Evolutionary conservation across 2,888 invertebrate genomes (phyloP), one percentile per base, ranked within the genome.

Genomic region (Harpalus rufipes): DNA sequence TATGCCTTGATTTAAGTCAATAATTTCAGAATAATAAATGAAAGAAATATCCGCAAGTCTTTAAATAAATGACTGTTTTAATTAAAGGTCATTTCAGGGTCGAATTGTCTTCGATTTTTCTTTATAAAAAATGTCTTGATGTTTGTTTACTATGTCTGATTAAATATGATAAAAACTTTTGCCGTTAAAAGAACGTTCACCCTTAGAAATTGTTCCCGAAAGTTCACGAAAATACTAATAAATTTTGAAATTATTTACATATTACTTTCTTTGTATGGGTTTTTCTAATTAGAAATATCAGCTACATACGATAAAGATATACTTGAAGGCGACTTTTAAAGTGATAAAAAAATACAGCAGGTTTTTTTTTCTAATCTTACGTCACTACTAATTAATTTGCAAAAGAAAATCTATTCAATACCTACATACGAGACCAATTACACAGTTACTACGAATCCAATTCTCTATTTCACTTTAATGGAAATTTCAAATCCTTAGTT

Each of bases 21-120:
- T 68, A 68, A 39, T 68, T 68, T 68, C 39, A 12, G 68, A 68
- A 68, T 68, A 68, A 14, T 68, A 68, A 65, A 68, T 68, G 68
- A 39, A 8, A 32, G 16, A 12, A 59, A 51, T 51, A 12, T 51
- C 44, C 44, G 8, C n/a, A 65, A 25, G 65, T 65, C 65, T 32
- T 32, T 65, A 32, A 14, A 65, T 8, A 68, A 32, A 68, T 4
- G 10, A 63, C 21, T 68, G 12, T 39, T 25, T 25, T 68, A 68
- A 65, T 68, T 39, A 68, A 7, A 39, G 68, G 68, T 68, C 68
- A n/a, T 14, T 12, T 7, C 39, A 68, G 12, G 68, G 68, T n/a
- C 68, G n/a, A 12, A 68, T 68, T n/a, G 59, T 21, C 68, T 68
- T 68, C 39, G 68, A 68, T 68, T 68, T 68, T 68, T 32, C 14